These are phyloP conservation scores for Eugnorisma glareosa DNA, from an alignment of 2,888 invertebrate species.

Conservation along the genomic window DNA sequence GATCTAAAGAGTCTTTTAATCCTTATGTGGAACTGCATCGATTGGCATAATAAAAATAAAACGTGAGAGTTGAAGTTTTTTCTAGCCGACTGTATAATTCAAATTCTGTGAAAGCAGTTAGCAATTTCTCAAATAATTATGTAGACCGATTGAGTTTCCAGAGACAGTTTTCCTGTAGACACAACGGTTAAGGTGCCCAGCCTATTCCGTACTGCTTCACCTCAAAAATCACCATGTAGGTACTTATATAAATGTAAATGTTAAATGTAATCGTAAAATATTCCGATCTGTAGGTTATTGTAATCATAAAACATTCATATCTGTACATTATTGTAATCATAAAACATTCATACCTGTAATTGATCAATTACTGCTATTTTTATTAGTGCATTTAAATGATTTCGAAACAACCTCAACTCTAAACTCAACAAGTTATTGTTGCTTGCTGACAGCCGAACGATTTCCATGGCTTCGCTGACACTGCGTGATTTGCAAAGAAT, in stretches of 20 bases:
- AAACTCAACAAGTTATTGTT: conserved; percentile 30
- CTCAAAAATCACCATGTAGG: neutral
- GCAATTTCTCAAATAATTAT: neutral
- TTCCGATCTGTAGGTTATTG: neutral
- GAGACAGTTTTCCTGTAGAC: neutral
- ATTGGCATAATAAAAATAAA: neutral
- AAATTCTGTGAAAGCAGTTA: neutral
- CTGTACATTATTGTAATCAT: neutral
- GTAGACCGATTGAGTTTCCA: neutral
- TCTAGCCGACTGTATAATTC: neutral
- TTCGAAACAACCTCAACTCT: neutral
- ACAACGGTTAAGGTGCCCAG: neutral
- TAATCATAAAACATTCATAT: neutral
- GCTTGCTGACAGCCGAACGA: conserved; percentile 18
- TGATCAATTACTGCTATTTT: neutral
- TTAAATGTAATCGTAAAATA: neutral
- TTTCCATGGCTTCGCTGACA: neutral
- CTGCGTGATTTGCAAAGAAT: conserved; percentile 35
- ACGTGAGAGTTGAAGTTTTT: neutral
- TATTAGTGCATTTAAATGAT: neutral
- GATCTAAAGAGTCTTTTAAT: neutral
- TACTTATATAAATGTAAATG: too few relatives aligned
- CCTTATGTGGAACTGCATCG: neutral
- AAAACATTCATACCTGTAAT: neutral
- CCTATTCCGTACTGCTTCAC: too few relatives aligned